Percentiles rank a stretch among this genome's conserved stretches.
phyloP scores from a whole-genome alignment of 2,797 vertebrate genomes.

The Trachurus trachurus region DNA sequence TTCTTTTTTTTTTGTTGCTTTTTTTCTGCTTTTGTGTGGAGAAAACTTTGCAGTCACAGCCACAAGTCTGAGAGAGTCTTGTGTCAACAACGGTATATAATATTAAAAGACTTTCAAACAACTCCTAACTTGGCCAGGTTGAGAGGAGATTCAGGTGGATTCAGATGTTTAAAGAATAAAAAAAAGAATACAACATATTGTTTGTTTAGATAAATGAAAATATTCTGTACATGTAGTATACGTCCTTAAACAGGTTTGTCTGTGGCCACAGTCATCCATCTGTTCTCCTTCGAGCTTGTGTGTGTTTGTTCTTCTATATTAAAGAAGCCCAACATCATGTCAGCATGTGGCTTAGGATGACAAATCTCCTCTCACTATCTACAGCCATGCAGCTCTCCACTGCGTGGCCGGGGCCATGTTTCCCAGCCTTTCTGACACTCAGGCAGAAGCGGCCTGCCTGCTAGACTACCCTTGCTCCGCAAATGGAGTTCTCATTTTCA shows the following conservation, averaged over 20 bases:
- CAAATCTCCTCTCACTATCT: conserved; percentile 73
- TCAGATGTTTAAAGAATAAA: neutral
- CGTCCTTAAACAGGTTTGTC: neutral
- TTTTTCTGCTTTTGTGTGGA: neutral
- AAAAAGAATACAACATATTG: neutral
- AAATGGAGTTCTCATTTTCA: conserved; percentile 86
- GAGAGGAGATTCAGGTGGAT: neutral
- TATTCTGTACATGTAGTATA: neutral
- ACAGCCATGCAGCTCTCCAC: conserved; percentile 66
- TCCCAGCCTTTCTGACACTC: conserved; percentile 71
- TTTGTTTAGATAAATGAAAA: neutral
- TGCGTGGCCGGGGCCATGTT: conserved; percentile 58
- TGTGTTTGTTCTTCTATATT: conserved; percentile 54
- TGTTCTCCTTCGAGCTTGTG: conserved; percentile 22
- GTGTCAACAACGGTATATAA: neutral
- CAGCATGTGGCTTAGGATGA: conserved; percentile 71
- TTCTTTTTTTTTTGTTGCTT: neutral
- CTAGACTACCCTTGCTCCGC: conserved; percentile 76
- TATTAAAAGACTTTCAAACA: neutral
- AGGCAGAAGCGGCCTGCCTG: conserved; percentile 53
- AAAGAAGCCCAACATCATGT: conserved; percentile 52
- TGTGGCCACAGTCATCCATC: neutral
- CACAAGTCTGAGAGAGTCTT: neutral
- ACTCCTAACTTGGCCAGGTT: neutral
- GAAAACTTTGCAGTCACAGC: neutral